These are phyloP conservation scores for Bombycilla garrulus DNA, from an alignment of 2,113 vertebrate genomes.

Conservation along the genomic window DNA sequence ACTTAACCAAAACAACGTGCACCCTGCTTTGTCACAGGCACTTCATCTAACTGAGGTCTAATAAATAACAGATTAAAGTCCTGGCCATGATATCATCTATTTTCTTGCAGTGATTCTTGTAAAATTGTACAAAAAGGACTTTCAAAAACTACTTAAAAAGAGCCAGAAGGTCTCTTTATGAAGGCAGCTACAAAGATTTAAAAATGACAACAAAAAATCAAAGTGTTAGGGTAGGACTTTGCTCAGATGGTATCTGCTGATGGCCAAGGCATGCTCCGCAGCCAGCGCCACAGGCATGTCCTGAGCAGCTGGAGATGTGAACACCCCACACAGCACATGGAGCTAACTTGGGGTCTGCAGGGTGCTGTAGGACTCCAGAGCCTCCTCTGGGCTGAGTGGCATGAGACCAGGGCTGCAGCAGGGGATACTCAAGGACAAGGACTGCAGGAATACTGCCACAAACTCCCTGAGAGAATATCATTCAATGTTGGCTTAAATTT, in stretches of 20 bases:
- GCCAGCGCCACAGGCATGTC: neutral
- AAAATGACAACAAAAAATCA: neutral
- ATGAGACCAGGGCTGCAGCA: neutral
- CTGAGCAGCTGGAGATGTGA: neutral
- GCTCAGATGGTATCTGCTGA: neutral
- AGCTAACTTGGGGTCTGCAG: neutral
- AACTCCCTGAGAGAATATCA: neutral
- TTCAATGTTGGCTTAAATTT: neutral
- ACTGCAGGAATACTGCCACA: neutral
- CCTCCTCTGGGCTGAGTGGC: neutral
- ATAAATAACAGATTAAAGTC: slow-evolving; percentile 43
- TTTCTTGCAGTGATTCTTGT: neutral
- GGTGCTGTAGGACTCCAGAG: neutral
- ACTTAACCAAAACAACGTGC: slow-evolving; percentile 2
- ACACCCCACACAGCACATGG: fast-evolving
- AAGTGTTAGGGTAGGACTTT: neutral
- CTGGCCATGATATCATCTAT: neutral
- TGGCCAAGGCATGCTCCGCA: fast-evolving
- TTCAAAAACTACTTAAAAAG: neutral
- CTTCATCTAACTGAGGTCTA: slow-evolving; percentile 12
- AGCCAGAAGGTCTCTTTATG: neutral
- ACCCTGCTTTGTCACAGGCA: slow-evolving; percentile 38
- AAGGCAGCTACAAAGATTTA: neutral
- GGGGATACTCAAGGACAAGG: neutral
- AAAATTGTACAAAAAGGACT: neutral